Percentiles rank a stretch among this genome's conserved stretches.
Conservation (phyloP, 2,113 vertebrate genomes). For the Poeciliopsis turrubarensis region DNA sequence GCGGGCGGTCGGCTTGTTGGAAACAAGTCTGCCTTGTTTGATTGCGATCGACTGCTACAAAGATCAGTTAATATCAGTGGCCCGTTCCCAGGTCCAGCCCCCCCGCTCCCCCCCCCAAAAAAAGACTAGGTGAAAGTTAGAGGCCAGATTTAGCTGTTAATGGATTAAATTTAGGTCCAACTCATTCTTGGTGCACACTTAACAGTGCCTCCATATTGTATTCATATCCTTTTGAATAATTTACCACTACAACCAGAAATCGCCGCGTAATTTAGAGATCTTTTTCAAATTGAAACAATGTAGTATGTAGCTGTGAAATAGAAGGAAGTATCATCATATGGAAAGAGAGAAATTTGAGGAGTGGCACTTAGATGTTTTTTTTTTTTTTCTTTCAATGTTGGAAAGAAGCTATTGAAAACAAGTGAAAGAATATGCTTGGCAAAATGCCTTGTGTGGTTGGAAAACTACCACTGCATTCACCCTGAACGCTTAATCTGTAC, state of each 20-base stretch:
- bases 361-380: too few relatives aligned
- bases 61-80: constrained; percentile 35
- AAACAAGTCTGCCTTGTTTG: constrained; percentile 51
- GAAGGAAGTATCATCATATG: neutral
- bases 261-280: neutral
- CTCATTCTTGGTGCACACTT: constrained; percentile 42
- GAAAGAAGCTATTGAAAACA: too few relatives aligned
- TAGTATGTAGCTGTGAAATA: neutral
- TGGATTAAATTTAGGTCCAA: constrained; percentile 22
- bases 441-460: too few relatives aligned
- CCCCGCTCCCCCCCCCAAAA: too few relatives aligned
- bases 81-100: constrained; percentile 9
- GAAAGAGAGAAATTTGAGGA: too few relatives aligned
- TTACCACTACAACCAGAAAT: neutral
- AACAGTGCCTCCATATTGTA: neutral
- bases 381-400: too few relatives aligned
- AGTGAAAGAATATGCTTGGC: too few relatives aligned
- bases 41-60: constrained; percentile 63
- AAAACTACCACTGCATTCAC: too few relatives aligned
- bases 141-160: constrained; percentile 10
- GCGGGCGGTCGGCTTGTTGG: constrained; percentile 25
- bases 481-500: too few relatives aligned
- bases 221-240: neutral
- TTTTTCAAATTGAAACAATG: neutral
- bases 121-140: constrained; percentile 3